These are phyloP conservation scores for Periophthalmus modestus DNA, from an alignment of 2,113 vertebrate species.

Conservation along the genomic window DNA sequence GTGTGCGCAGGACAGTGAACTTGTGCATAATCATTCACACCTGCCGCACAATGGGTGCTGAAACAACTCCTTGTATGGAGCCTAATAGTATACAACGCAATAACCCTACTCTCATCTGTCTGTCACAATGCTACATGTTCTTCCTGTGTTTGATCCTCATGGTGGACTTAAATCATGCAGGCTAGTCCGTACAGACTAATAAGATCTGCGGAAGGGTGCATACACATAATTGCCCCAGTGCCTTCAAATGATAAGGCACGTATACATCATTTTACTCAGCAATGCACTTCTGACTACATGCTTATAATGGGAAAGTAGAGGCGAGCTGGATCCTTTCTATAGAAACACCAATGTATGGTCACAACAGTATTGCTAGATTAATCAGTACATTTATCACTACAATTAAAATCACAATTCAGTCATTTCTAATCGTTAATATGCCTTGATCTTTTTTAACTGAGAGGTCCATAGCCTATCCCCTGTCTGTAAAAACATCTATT, in stretches of 20 bases:
- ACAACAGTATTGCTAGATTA: too few relatives aligned
- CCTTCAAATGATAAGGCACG: background rate
- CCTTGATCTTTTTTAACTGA: too few relatives aligned
- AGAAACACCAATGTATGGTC: too few relatives aligned
- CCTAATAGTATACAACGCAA: conserved; percentile 53
- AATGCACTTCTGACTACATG: too few relatives aligned
- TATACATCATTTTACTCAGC: conserved; percentile 46
- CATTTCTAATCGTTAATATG: too few relatives aligned
- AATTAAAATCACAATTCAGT: too few relatives aligned
- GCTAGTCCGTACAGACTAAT: conserved; percentile 15
- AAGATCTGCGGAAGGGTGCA: conserved; percentile 31
- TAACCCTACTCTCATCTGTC: background rate
- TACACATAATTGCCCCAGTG: conserved; percentile 31
- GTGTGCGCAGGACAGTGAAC: conserved; percentile 50
- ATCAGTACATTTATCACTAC: too few relatives aligned
- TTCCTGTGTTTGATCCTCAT: conserved; percentile 17
- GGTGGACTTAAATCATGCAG: background rate
- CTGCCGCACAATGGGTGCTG: conserved; percentile 60
- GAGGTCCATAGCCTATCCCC: too few relatives aligned
- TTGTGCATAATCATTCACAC: conserved; percentile 76
- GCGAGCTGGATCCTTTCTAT: too few relatives aligned
- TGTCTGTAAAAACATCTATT: too few relatives aligned
- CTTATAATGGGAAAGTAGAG: too few relatives aligned
- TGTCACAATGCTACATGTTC: conserved; percentile 26
- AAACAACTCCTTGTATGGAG: conserved; percentile 53